phyloP scores from a whole-genome alignment of 2,113 vertebrate genomes.

The Circaetus gallicus region DNA sequence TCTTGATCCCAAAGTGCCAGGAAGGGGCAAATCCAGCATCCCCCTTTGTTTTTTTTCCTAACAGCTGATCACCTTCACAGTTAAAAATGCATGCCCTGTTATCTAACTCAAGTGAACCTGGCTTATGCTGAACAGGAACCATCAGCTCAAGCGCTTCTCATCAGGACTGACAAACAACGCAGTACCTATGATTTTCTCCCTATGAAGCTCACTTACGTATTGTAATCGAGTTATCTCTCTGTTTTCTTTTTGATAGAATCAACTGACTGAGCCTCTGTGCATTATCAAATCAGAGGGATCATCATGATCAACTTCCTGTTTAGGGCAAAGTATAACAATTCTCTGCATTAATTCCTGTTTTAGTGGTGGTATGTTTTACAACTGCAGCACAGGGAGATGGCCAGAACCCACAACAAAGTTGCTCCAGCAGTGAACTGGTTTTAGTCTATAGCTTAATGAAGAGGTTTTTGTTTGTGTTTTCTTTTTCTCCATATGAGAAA shows the following conservation, averaged over 20 bases:
- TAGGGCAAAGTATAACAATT: background rate
- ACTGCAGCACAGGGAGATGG: background rate
- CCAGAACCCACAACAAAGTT: background rate
- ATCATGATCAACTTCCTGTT: background rate
- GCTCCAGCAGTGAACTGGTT: background rate
- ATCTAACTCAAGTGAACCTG: background rate
- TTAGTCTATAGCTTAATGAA: background rate
- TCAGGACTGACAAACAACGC: accelerated
- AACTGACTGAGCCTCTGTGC: background rate
- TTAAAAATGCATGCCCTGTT: too few relatives aligned
- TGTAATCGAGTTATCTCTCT: background rate
- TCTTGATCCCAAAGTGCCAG: background rate
- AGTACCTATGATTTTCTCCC: background rate
- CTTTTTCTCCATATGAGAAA: background rate
- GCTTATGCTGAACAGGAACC: background rate
- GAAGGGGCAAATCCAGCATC: background rate
- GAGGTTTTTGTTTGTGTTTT: background rate
- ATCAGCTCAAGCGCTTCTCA: accelerated
- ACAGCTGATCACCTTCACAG: background rate
- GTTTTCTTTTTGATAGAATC: background rate
- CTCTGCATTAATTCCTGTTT: background rate
- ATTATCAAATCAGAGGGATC: background rate
- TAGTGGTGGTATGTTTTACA: background rate
- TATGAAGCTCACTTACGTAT: accelerated
- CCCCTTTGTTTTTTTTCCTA: too few relatives aligned